Evolutionary conservation across 2,797 vertebrate species (phyloP), one percentile per base, ranked within the genome.

Genomic region (Arrhamphus sclerolepis): DNA sequence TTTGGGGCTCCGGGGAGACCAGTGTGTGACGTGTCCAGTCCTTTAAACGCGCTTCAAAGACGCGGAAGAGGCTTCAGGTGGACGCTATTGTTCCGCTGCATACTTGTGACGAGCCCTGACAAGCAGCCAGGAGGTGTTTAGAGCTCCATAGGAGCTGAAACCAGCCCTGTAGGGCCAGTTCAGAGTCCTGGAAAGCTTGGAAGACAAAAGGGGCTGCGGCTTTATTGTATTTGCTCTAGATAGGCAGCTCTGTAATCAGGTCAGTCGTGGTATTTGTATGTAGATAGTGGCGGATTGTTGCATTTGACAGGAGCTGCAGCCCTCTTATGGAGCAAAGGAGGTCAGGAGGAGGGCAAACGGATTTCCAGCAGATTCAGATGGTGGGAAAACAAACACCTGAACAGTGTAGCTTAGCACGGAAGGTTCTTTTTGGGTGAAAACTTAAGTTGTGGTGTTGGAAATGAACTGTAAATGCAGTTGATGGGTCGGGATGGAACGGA

Each of bases 91-190:
- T 83, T 76, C 64, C 52, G 6, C 34, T 44, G 60, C 89, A 86
- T 88, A 87, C 86, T 83, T 31, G 63, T 69, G 66, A 55, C 73
- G 77, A 60, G 89, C 85, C 76, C 47, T 18, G 60, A 89, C 89
- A 88, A 38, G 86, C 77, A 60, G 26, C 14, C 14, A n/a, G n/a
- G n/a, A n/a, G 0, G 24, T 34, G 46, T 56, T 74, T 55, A 52
- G 22, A 49, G 66, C 56, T n/a, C n/a, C n/a, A n/a, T 66, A 62
- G 63, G 64, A 42, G 42, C 71, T 6, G 39, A 1, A 43, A 49
- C 53, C 77, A 66, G 50, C 77, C 86, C 73, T 56, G 16, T 38
- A 57, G 8, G 63, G 39, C 67, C 53, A 46, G 8, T 44, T 59
- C 44, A 46, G 46, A 10, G 8, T 11, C 9, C 31, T 16, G 50